Evolutionary conservation across 2,797 vertebrate genomes (phyloP), one percentile per base, ranked within the genome.

Genomic region (Rhadinocentrus ornatus): DNA sequence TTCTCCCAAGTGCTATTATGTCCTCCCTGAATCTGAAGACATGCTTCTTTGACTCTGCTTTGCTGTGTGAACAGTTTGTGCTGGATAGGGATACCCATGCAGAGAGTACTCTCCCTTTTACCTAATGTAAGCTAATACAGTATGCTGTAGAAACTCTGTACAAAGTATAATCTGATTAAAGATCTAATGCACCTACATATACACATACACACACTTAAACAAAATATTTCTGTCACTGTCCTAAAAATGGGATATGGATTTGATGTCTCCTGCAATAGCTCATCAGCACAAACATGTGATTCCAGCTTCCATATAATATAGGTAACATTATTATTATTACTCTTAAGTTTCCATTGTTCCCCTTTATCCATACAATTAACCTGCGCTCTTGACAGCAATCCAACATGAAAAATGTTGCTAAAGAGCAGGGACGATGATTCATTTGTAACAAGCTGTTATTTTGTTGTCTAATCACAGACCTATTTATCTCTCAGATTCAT

Each of bases 401-500:
- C 7, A 48, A n/a, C 9, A 4, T 20, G 9, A 32, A 34, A 32
- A 57, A n/a, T 37, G 5, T 11, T 15, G 5, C 68, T 29, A 41
- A 34, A 62, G 27, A 75, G 54, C 41, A 60, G n/a, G 44, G 27
- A 24, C 16, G 13, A 44, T 12, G 20, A 71, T 66, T 82, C 20
- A n/a, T 44, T 62, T 44, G 50, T 55, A 67, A 59, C 27, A 58
- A 62, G 69, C 24, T 62, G 77, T 69, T 65, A 65, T 73, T 78
- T 83, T 69, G 64, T 74, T 66, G 57, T 67, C 63, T 72, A 63
- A 77, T 81, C 65, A 67, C 20, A 1, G 58, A 64, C 10, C 12
- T 52, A 46, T 83, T 76, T 64, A 72, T 77, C 37, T 76, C 55
- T 54, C 7, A 50, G 34, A 75, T 66, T 41, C 50, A n/a, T 62